These are phyloP conservation scores for Folsomia manolachei DNA, from an alignment of 2,888 invertebrate genomes.

Conservation along the genomic window DNA sequence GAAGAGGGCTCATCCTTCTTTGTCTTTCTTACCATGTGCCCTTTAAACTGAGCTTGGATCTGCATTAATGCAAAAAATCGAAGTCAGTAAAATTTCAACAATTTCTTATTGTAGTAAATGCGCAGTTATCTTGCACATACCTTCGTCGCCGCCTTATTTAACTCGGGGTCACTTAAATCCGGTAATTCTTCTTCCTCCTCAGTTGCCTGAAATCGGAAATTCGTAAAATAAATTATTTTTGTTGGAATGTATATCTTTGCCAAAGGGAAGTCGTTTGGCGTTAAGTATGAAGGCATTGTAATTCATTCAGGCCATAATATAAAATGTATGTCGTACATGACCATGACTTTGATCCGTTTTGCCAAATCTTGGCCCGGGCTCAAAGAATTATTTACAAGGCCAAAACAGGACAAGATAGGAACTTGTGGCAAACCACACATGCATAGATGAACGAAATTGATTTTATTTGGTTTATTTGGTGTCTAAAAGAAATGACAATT, in stretches of 20 bases:
- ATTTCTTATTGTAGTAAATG: too few relatives aligned
- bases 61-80: slow-evolving; percentile 7
- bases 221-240: too few relatives aligned
- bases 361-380: background rate
- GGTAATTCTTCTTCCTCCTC: slow-evolving; percentile 41
- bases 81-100: too few relatives aligned
- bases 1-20: slow-evolving; percentile 33
- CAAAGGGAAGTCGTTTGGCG: too few relatives aligned
- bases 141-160: slow-evolving; percentile 49
- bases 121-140: background rate
- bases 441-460: too few relatives aligned
- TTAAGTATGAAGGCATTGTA: too few relatives aligned
- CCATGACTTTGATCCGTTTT: too few relatives aligned
- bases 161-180: slow-evolving; percentile 49
- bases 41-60: slow-evolving; percentile 49
- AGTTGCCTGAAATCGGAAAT: slow-evolving; percentile 5
- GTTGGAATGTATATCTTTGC: too few relatives aligned
- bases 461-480: background rate
- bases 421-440: too few relatives aligned
- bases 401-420: background rate
- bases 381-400: background rate
- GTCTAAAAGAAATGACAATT: background rate
- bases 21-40: slow-evolving; percentile 49
- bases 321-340: too few relatives aligned
- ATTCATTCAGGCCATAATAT: too few relatives aligned